These are phyloP conservation scores for Quadroppia sp. DNA, from an alignment of 2,888 invertebrate genomes.

Conservation along the genomic window DNA sequence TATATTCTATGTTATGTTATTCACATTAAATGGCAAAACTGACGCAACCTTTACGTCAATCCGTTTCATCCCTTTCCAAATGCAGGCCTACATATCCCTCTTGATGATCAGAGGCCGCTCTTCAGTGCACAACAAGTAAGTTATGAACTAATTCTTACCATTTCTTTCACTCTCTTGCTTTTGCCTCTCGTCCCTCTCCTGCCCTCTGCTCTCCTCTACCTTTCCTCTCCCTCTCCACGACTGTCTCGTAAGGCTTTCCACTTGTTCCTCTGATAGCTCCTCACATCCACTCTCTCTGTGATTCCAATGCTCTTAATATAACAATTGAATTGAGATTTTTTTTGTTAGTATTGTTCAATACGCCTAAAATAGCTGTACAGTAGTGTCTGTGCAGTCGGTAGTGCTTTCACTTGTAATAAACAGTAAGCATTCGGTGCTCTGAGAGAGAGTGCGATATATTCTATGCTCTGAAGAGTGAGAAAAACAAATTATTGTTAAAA, in stretches of 20 bases:
- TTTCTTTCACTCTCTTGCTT: neutral
- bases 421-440: neutral
- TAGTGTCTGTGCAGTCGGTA: neutral
- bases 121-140: neutral
- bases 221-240: slow-evolving; percentile 23
- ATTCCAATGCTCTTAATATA: slow-evolving; percentile 33
- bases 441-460: neutral
- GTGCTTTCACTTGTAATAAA: slow-evolving; percentile 27
- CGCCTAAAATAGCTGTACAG: slow-evolving; percentile 14
- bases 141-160: slow-evolving; percentile 7
- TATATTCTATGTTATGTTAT: neutral
- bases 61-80: neutral
- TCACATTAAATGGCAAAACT: slow-evolving; percentile 23
- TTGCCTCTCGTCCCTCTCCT: neutral
- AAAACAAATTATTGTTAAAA: slow-evolving; percentile 23
- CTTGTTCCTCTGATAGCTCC: slow-evolving; percentile 33
- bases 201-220: neutral
- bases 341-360: slow-evolving; percentile 11
- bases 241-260: slow-evolving; percentile 28
- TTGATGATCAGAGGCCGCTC: neutral
- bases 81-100: slow-evolving; percentile 11
- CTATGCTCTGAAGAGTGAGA: neutral
- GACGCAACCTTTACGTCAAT: slow-evolving; percentile 21
- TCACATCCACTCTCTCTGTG: slow-evolving; percentile 5
- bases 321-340: slow-evolving; percentile 31